Base-by-base conservation (phyloP, 2,888 invertebrate species). In the Noctua pronuba region DNA sequence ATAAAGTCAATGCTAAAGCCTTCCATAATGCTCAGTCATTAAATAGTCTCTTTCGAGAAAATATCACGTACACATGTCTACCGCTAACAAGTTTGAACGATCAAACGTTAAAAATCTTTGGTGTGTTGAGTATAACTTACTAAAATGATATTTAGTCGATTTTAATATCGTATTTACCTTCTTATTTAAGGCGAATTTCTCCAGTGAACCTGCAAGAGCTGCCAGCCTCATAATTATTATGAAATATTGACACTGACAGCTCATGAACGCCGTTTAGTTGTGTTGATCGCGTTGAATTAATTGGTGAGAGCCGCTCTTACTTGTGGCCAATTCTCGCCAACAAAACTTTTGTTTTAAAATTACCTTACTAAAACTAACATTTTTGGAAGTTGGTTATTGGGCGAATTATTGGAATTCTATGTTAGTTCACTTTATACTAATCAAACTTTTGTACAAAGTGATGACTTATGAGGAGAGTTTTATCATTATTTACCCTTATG, bases 71-170 rank as follows among this genome's bases (percentile, higher is more conserved):
- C 82, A 88, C 83, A 70, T 71, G 52, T 80, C 77, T 85, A 88
- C 82, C 71, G 75, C 80, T 85, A 84, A 88, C 75, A 79, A 80
- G 83, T 79, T 81, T 75, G 66, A 78, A 84, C 77, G 77, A 79
- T 76, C 77, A 74, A 80, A 80, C 62, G 44, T 80, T 80, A 70
- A 82, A 83, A 88, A 88, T 89, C 90, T 89, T 89, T 89, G 89
- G 89, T 89, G 78, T 80, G 52, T 80, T 74, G 79, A 88, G 83
- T 87, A 80, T 80, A 60, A 18, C 24, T 78, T 83, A 73, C 75
- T 80, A 80, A 74, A 65, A 80, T 78, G 74, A 87, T 77, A 81
- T 79, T 81, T 70, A 72, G 65, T 72, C 65, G 16, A 75, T 58
- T 75, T 62, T 28, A 31, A 66, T 35, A 44, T 21, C 28, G 13